Conservation (phyloP, 2,797 vertebrate genomes). For the Cephalopachus bancanus region DNA sequence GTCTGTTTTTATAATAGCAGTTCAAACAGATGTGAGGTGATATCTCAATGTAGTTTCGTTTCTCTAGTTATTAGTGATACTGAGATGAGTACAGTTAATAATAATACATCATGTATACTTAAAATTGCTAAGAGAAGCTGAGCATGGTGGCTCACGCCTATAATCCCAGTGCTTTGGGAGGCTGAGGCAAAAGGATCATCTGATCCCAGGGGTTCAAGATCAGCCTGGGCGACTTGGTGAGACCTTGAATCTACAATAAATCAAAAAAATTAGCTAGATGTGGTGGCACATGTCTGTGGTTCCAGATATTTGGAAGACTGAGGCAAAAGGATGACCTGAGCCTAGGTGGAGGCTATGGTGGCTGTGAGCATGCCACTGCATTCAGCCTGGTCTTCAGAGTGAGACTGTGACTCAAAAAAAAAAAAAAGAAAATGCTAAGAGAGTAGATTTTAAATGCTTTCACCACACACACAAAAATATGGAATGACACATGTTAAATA, state of each 20-base stretch:
- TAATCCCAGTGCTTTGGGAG: background rate
- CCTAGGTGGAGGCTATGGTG: background rate
- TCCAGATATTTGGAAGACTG: background rate
- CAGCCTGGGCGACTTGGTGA: background rate
- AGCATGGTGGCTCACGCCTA: rapidly evolving
- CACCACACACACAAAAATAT: background rate
- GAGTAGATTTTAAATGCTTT: background rate
- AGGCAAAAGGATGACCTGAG: background rate
- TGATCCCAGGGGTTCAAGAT: background rate
- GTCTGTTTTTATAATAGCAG: too few species aligned
- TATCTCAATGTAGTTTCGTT: too few species aligned
- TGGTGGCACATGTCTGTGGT: background rate
- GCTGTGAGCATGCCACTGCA: background rate
- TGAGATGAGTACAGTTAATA: background rate
- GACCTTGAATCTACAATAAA: background rate
- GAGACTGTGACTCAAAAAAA: background rate
- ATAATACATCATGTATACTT: background rate
- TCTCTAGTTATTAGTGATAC: too few species aligned
- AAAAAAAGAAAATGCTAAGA: background rate
- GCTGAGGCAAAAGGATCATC: rapidly evolving
- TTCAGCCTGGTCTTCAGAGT: background rate
- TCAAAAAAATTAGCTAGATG: background rate
- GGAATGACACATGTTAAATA: background rate
- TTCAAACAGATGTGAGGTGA: too few species aligned
- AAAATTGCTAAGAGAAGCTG: background rate